phyloP scores from a whole-genome alignment of 2,113 vertebrate genomes.

The Polypterus bichir region DNA sequence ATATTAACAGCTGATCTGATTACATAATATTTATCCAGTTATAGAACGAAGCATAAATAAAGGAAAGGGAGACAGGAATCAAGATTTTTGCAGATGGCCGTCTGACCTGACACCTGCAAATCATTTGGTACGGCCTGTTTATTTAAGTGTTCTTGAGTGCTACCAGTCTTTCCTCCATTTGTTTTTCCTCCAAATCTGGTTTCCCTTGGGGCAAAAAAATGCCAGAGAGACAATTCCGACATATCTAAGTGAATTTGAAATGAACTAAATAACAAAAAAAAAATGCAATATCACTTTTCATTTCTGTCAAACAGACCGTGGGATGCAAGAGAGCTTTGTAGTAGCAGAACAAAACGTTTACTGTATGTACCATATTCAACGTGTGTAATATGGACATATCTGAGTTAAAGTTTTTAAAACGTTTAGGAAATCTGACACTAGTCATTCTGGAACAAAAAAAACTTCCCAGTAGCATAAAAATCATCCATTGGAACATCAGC shows the following conservation, averaged over 20 bases:
- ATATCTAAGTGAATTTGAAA: slow-evolving; percentile 14
- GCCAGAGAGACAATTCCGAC: slow-evolving; percentile 27
- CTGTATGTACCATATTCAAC: too few species aligned
- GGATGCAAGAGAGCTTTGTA: too few species aligned
- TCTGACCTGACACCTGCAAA: slow-evolving; percentile 57
- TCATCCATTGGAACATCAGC: too few species aligned
- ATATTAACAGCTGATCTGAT: slow-evolving; percentile 47
- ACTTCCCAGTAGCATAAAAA: too few species aligned
- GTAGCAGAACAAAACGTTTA: too few species aligned
- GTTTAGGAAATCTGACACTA: too few species aligned
- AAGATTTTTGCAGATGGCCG: slow-evolving; percentile 41
- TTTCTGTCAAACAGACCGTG: too few species aligned
- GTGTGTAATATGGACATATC: too few species aligned
- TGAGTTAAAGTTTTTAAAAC: too few species aligned
- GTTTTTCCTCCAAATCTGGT: slow-evolving; percentile 32
- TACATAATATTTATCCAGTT: slow-evolving; percentile 42
- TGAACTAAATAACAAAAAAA: slow-evolving; percentile 21
- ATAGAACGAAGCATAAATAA: slow-evolving; percentile 28
- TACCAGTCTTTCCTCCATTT: slow-evolving; percentile 56
- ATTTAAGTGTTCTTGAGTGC: slow-evolving; percentile 54
- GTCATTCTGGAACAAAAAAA: too few species aligned
- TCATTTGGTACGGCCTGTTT: slow-evolving; percentile 61
- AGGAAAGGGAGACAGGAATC: slow-evolving; percentile 29
- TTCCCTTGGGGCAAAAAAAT: slow-evolving; percentile 8
- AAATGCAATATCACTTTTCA: background rate